These are phyloP conservation scores for Spea multiplicata DNA, from an alignment of 2,113 vertebrate species.

Conservation along the genomic window DNA sequence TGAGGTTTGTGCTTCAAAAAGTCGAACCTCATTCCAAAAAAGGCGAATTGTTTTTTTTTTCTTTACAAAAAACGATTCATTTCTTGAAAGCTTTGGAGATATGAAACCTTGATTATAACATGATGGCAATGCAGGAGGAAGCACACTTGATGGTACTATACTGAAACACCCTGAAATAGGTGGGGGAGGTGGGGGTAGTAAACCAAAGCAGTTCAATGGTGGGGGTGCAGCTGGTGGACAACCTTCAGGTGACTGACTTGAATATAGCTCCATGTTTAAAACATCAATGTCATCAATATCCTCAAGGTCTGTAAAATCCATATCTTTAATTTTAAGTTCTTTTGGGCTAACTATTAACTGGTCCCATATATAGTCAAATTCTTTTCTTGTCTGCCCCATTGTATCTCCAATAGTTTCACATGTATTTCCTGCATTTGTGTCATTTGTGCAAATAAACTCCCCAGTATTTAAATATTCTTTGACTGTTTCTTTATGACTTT, in stretches of 20 bases:
- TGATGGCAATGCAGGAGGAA: constrained; percentile 71
- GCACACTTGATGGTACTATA: constrained; percentile 66
- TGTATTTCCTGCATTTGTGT: constrained; percentile 69
- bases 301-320: constrained; percentile 94
- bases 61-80: constrained; percentile 84
- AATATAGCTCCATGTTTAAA: constrained; percentile 79
- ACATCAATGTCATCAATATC: constrained; percentile 91
- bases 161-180: constrained; percentile 50
- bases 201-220: constrained; percentile 72
- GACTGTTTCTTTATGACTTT: constrained; percentile 82
- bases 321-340: constrained; percentile 93
- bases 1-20: constrained; percentile 86
- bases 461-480: constrained; percentile 83
- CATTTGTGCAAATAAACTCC: constrained; percentile 73
- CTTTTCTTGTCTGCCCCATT: constrained; percentile 68
- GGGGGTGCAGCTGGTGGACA: constrained; percentile 76
- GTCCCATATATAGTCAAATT: constrained; percentile 97
- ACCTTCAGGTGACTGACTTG: constrained; percentile 70
- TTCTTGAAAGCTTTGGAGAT: constrained; percentile 80
- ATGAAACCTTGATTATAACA: constrained; percentile 70
- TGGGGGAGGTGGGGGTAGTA: constrained; percentile 75
- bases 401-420: constrained; percentile 68
- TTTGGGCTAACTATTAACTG: constrained; percentile 90
- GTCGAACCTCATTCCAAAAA: constrained; percentile 96
- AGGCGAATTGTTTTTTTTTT: constrained; percentile 98